Evolutionary conservation across 2,888 invertebrate genomes (phyloP), one percentile per base, ranked within the genome.

Genomic region (Habrosyne pyritoides): DNA sequence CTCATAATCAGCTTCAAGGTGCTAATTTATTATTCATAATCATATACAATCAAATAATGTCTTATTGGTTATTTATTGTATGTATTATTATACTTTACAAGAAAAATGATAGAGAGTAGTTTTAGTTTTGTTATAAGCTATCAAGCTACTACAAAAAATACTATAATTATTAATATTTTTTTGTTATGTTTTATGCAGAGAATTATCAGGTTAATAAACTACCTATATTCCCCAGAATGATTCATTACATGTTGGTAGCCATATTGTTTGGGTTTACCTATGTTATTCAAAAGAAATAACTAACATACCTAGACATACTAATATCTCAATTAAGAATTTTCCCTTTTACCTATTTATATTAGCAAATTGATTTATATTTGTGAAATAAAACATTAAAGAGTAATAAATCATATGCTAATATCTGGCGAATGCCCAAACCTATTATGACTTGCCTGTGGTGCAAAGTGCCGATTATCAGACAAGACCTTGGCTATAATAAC

Each of bases 381-480:
- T 50, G 18, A 50, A 50, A 50, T 12, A 6, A 30, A 50, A 28
- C 28, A 30, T 30, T 28, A 50, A 21, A 28, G 18, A 6, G 14
- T 50, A 18, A 50, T 50, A 30, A 50, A 30, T 50, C 50, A 50
- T 50, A 30, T 10, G 28, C 28, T 50, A 21, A 50, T 28, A 50
- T 50, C 50, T 50, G 50, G 50, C 50, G 26, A 28, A 50, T 26
- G 50, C 28, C 50, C 50, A 50, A 50, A 18, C 50, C 30, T 28
- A 30, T 50, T 28, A 50, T 50, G 18, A 14, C 12, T 50, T 26
- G 49, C n/a, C 21, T 50, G 50, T 12, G 18, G 18, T 18, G 18
- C 14, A 28, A 30, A 30, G 14, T 21, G 18, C 10, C 12, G 28
- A 49, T 28, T 21, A 50, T 5, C 2, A 28, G 18, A 50, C n/a